Evolutionary conservation across 2,888 invertebrate genomes (phyloP).

Genomic region (Conchocele bisecta): DNA sequence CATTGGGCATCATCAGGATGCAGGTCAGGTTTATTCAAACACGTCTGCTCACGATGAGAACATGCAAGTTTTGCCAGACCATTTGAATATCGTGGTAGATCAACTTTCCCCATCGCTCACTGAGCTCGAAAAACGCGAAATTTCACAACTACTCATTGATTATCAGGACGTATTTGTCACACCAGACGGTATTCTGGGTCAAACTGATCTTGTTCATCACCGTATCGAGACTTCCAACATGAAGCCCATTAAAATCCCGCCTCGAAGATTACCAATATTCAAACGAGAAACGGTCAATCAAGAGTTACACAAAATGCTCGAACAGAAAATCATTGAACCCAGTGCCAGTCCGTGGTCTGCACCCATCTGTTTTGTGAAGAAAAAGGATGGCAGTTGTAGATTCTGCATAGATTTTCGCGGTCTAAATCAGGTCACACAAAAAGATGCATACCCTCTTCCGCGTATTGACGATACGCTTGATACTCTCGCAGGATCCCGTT

Average conservation of each 20-base stretch:
- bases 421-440: constrained; percentile 31
- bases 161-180: constrained; percentile 27
- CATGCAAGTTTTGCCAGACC: constrained; percentile 8
- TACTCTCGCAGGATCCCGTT: constrained; percentile 25
- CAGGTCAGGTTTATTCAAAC: not conserved
- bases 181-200: constrained; percentile 23
- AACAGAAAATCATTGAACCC: constrained; percentile 40
- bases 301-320: constrained; percentile 40
- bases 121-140: not conserved
- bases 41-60: too few species aligned
- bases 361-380: constrained; percentile 32
- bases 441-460: constrained; percentile 47
- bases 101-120: not conserved
- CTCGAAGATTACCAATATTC: constrained; percentile 27
- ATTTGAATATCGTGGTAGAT: not conserved
- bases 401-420: constrained; percentile 46
- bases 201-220: constrained; percentile 38
- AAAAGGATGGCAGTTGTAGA: constrained; percentile 32
- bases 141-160: not conserved
- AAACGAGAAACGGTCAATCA: constrained; percentile 34
- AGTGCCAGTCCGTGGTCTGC: constrained; percentile 46
- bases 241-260: constrained; percentile 44
- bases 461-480: constrained; percentile 40
- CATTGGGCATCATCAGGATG: not conserved
- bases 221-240: constrained; percentile 42